phyloP scores from a whole-genome alignment of 1,140 invertebrate species.

The Drosophila persimilis region DNA sequence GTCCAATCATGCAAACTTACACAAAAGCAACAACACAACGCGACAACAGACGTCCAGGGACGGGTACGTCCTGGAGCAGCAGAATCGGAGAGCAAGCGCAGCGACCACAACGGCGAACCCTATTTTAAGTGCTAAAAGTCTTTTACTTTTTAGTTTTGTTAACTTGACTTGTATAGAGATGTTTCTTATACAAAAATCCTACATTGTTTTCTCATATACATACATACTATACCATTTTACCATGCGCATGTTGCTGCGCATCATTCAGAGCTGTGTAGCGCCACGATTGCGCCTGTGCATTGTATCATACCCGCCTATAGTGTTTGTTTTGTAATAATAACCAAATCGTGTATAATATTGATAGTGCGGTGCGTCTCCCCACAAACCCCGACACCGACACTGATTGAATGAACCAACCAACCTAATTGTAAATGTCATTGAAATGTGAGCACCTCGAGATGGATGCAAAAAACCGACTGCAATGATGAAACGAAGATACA shows the following conservation, averaged over 20 bases:
- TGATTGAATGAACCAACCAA: conserved; percentile 12
- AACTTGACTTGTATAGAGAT: conserved; percentile 75
- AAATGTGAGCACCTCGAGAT: conserved; percentile 46
- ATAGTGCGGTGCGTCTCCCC: conserved; percentile 43
- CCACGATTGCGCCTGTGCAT: conserved; percentile 41
- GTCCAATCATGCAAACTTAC: conserved; percentile 59
- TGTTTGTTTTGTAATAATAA: conserved; percentile 79
- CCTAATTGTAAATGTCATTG: conserved; percentile 62
- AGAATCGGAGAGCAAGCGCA: conserved; percentile 37
- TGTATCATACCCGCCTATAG: conserved; percentile 52
- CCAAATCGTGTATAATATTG: conserved; percentile 75
- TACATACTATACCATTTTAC: not conserved
- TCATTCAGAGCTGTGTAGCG: conserved; percentile 54
- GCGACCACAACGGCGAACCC: conserved; percentile 39
- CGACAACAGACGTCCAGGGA: conserved; percentile 44
- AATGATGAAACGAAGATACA: conserved; percentile 56
- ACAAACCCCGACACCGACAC: conserved; percentile 22
- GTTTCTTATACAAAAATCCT: conserved; percentile 57
- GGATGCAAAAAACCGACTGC: conserved; percentile 51
- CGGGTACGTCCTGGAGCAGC: conserved; percentile 36
- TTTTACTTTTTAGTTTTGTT: conserved; percentile 52
- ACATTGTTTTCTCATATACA: conserved; percentile 38
- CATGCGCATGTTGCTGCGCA: conserved; percentile 50
- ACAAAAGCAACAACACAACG: conserved; percentile 10
- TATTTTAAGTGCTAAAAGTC: conserved; percentile 68